These are phyloP conservation scores for Poecilia velifera DNA, from an alignment of 2,797 vertebrate species.

Conservation along the genomic window DNA sequence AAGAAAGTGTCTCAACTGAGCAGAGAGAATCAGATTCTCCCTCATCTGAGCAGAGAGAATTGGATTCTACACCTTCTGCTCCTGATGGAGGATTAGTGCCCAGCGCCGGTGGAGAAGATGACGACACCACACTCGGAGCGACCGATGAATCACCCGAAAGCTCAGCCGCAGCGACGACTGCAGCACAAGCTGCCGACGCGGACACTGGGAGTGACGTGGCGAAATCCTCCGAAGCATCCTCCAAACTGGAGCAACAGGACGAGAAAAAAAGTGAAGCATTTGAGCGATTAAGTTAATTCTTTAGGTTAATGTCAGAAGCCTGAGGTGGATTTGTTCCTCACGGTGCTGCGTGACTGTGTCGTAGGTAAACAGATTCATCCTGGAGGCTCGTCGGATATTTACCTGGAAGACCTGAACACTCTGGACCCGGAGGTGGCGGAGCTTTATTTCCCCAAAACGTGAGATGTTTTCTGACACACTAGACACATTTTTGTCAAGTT, in stretches of 20 bases:
- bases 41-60: conserved; percentile 34
- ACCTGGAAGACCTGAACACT: conserved; percentile 86
- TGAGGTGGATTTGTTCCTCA: not conserved
- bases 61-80: conserved; percentile 15
- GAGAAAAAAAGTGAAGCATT: conserved; percentile 76
- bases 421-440: conserved; percentile 84
- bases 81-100: conserved; percentile 51
- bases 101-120: conserved; percentile 50
- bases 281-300: not conserved
- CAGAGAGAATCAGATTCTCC: conserved; percentile 5
- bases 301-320: no score
- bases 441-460: conserved; percentile 90
- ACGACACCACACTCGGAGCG: conserved; percentile 21
- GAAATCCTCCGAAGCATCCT: conserved; percentile 37
- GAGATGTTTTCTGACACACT: conserved; percentile 8
- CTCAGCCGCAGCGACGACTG: conserved; percentile 26
- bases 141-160: conserved; percentile 22
- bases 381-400: conserved; percentile 84
- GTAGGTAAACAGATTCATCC: conserved; percentile 84
- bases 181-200: conserved; percentile 12
- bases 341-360: not conserved
- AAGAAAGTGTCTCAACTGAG: conserved; percentile 29
- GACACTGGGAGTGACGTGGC: conserved; percentile 10
- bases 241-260: conserved; percentile 63
- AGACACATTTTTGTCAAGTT: not conserved